These are phyloP conservation scores for Dioctria linearis DNA, from an alignment of 2,888 invertebrate genomes.

Conservation along the genomic window DNA sequence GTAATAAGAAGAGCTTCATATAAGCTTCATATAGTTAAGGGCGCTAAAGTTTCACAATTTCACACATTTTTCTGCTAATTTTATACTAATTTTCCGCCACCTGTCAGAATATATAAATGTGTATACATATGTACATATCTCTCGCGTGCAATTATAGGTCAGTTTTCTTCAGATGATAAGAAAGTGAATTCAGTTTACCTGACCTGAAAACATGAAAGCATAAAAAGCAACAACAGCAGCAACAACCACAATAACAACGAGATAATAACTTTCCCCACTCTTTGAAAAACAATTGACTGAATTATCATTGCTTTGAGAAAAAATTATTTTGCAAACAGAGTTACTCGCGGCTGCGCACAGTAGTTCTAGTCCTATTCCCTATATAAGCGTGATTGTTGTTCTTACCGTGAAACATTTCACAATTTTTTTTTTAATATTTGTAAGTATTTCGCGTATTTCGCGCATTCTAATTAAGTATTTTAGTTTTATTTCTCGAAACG, in stretches of 20 bases:
- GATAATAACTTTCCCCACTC: conserved; percentile 44
- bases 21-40: not conserved
- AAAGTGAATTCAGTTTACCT: conserved; percentile 14
- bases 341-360: not conserved
- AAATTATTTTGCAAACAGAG: not conserved
- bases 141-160: not conserved
- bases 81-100: not conserved
- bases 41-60: not conserved
- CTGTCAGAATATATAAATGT: not conserved
- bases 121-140: too few relatives aligned
- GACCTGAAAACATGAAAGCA: conserved; percentile 17
- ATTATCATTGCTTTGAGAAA: not conserved
- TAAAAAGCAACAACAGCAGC: not conserved
- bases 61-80: not conserved
- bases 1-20: not conserved
- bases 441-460: not conserved
- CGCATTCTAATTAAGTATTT: not conserved
- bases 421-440: not conserved
- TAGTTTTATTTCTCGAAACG: too few relatives aligned
- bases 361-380: conserved; percentile 7
- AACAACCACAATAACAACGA: too few relatives aligned
- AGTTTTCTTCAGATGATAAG: conserved; percentile 17
- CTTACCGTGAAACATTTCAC: not conserved
- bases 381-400: not conserved
- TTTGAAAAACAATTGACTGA: not conserved